These are phyloP conservation scores for Gortyna flavago DNA, from an alignment of 2,888 invertebrate genomes.

Conservation along the genomic window DNA sequence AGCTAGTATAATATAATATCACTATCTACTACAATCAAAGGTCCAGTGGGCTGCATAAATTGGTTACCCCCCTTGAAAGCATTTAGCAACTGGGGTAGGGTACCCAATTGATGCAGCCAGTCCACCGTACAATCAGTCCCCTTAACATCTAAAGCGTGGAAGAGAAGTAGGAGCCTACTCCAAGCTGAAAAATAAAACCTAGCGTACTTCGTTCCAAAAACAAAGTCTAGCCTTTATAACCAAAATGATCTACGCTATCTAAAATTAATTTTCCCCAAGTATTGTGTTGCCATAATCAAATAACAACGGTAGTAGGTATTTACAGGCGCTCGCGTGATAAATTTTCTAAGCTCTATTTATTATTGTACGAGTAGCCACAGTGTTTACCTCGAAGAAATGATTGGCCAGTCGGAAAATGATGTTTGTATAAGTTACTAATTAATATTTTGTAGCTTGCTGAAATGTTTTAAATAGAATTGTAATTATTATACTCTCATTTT, in stretches of 20 bases:
- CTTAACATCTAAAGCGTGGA: no score
- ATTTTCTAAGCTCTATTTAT: constrained; percentile 24
- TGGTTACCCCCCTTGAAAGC: no score
- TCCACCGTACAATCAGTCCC: no score
- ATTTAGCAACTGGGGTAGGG: no score
- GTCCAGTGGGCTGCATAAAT: no score
- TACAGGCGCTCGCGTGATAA: constrained; percentile 34
- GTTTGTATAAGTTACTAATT: constrained; percentile 11
- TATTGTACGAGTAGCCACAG: constrained; percentile 13
- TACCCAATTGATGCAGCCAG: no score
- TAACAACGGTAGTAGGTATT: constrained; percentile 4
- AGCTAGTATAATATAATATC: no score
- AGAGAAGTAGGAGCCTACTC: no score
- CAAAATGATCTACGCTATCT: neutral
- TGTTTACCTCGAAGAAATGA: constrained; percentile 26
- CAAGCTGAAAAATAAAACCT: no score
- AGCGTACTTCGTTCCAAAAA: neutral
- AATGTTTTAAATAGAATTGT: neutral
- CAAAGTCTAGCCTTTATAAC: neutral
- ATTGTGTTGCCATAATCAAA: constrained; percentile 31
- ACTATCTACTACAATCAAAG: no score
- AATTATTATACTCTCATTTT: constrained; percentile 1
- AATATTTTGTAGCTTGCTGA: neutral
- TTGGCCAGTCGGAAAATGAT: constrained; percentile 25
- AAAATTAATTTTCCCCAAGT: constrained; percentile 4